phyloP scores from a whole-genome alignment of 2,797 vertebrate genomes.

The Pseudopleuronectes americanus region DNA sequence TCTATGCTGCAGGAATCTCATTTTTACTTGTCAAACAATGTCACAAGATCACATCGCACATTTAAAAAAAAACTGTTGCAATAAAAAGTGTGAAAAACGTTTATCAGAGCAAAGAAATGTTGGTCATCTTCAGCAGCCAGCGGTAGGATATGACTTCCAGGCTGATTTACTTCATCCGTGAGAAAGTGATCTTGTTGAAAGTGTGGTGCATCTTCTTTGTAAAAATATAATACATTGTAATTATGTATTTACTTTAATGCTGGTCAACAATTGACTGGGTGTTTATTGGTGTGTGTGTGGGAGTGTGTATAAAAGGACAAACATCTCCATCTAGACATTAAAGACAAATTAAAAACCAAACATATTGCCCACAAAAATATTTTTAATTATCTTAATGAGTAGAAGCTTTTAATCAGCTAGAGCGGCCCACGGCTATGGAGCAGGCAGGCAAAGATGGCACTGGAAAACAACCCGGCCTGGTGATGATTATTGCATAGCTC shows the following conservation, averaged over 20 bases:
- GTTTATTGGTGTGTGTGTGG: too few species aligned
- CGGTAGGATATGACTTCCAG: too few species aligned
- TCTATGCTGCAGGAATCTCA: neutral
- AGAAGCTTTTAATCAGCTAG: neutral
- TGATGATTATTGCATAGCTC: too few species aligned
- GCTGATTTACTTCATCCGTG: neutral
- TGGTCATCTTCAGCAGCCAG: too few species aligned
- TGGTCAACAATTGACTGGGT: neutral
- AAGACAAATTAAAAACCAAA: too few species aligned
- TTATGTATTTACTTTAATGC: neutral
- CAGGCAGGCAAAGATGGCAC: too few species aligned
- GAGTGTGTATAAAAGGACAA: too few species aligned
- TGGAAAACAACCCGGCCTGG: too few species aligned
- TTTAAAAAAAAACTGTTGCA: neutral
- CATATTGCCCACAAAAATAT: too few species aligned
- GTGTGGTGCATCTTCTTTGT: neutral
- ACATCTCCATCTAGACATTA: too few species aligned
- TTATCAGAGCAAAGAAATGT: too few species aligned
- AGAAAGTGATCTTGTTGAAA: neutral
- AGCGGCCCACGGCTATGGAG: too few species aligned
- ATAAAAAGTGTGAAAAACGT: neutral
- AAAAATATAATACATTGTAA: neutral
- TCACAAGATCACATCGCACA: neutral
- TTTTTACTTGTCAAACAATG: conserved; percentile 4
- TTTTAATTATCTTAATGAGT: neutral